Evolutionary conservation across 2,888 invertebrate species (phyloP).

Genomic region (Sipha maydis): DNA sequence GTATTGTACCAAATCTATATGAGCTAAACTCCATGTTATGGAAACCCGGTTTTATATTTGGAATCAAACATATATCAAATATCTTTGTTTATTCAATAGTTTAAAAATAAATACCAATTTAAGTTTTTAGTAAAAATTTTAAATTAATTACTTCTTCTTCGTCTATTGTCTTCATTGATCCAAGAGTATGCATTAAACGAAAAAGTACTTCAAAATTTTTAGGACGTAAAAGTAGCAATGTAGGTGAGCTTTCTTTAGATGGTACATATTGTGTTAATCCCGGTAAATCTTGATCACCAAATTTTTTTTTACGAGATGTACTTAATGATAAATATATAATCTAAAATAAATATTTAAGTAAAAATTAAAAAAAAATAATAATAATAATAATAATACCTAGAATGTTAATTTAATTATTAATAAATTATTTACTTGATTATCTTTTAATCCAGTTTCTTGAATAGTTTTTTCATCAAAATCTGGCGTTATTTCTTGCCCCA

Average conservation of each 20-base stretch:
- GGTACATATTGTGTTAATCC: conserved; percentile 89
- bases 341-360: conserved; percentile 68
- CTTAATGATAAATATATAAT: conserved; percentile 92
- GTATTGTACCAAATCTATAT: too few relatives aligned
- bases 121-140: too few relatives aligned
- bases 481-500: conserved; percentile 90
- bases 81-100: too few relatives aligned
- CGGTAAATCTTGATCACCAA: conserved; percentile 79
- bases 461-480: conserved; percentile 93
- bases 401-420: conserved; percentile 66
- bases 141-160: conserved; percentile 76
- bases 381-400: too few relatives aligned
- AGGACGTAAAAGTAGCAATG: conserved; percentile 83
- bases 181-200: conserved; percentile 88
- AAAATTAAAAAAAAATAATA: not conserved
- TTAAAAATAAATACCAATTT: too few relatives aligned
- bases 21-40: too few relatives aligned
- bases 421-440: conserved; percentile 77
- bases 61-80: too few relatives aligned
- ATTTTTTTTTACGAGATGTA: conserved; percentile 74
- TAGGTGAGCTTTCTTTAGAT: conserved; percentile 85
- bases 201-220: conserved; percentile 92
- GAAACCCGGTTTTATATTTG: too few relatives aligned
- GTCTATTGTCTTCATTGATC: conserved; percentile 81
- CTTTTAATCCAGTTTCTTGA: conserved; percentile 92